phyloP scores from a whole-genome alignment of 2,113 vertebrate species.

The Chlorocebus sabaeus region DNA sequence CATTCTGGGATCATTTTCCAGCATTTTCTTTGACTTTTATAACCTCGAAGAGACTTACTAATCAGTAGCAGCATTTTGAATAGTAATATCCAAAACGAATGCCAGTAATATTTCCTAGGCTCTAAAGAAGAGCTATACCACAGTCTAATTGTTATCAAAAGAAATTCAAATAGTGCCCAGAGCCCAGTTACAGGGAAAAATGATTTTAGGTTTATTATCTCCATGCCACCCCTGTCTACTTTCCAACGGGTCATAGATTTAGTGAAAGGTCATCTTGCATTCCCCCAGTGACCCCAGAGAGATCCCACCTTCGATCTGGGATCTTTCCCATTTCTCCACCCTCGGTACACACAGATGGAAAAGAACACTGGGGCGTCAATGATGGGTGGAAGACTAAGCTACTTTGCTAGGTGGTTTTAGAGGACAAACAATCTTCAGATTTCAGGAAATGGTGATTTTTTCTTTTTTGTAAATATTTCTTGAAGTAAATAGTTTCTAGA shows the following conservation, averaged over 20 bases:
- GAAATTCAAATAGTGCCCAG: not conserved
- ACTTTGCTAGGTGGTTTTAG: constrained; percentile 29
- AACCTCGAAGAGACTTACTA: not conserved
- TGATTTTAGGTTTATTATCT: not conserved
- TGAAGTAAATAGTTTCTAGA: not conserved
- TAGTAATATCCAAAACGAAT: not conserved
- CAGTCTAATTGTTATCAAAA: not conserved
- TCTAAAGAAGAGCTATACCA: not conserved
- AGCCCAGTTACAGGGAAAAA: not conserved
- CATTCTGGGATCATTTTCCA: not conserved
- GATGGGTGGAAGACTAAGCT: not conserved
- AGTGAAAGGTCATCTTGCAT: not conserved
- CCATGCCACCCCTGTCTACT: not conserved
- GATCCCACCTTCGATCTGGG: not conserved
- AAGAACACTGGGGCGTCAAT: not conserved
- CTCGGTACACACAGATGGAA: not conserved
- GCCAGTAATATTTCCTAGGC: not conserved
- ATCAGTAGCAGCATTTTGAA: not conserved
- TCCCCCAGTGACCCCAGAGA: not conserved
- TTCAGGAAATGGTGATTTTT: not conserved
- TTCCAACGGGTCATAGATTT: not conserved
- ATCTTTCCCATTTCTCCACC: not conserved
- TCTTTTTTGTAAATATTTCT: not conserved
- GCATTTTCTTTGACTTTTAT: not conserved
- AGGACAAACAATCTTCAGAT: constrained; percentile 26